A percentile compares a stretch with the other conserved stretches of the same genome.
Evolutionary conservation across 2,888 invertebrate genomes (phyloP).

Genomic region (Tholera decimalis): DNA sequence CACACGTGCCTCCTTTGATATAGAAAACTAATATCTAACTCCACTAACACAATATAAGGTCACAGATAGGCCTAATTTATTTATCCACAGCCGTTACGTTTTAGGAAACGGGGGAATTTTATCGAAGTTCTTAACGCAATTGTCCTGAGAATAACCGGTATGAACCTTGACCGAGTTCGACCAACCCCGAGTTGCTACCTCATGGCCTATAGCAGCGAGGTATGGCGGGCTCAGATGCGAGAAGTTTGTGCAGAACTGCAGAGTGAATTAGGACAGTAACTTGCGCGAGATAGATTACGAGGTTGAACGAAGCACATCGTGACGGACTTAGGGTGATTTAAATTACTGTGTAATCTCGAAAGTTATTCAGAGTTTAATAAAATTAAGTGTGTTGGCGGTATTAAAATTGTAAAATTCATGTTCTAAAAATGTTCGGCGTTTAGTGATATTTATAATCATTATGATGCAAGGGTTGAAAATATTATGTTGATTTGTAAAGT

Average conservation of each 20-base stretch:
- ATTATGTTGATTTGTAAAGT: conserved; percentile 51
- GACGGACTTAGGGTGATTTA: background rate
- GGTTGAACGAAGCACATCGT: background rate
- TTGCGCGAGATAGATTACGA: conserved; percentile 4
- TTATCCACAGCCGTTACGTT: conserved; percentile 37
- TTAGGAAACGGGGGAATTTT: conserved; percentile 42
- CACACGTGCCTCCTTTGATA: background rate
- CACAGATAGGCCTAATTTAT: conserved; percentile 43
- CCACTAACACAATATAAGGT: conserved; percentile 9
- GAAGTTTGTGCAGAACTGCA: conserved; percentile 8
- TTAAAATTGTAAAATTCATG: background rate
- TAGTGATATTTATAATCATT: background rate
- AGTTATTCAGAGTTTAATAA: background rate
- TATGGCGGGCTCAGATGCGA: conserved; percentile 44
- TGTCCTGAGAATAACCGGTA: conserved; percentile 43
- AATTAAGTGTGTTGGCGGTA: background rate
- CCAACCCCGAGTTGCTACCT: conserved; percentile 48
- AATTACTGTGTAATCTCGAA: background rate
- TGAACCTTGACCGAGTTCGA: conserved; percentile 58
- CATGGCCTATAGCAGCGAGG: conserved; percentile 12
- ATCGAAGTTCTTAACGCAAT: conserved; percentile 53
- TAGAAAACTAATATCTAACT: conserved; percentile 2
- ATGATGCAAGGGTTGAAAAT: conserved; percentile 3
- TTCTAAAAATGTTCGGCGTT: background rate
- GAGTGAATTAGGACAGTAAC: conserved; percentile 18